A percentile compares a stretch with the other conserved stretches of the same genome.
Evolutionary conservation across 1,140 invertebrate genomes (phyloP).

Genomic region (Arctopsyche grandis): DNA sequence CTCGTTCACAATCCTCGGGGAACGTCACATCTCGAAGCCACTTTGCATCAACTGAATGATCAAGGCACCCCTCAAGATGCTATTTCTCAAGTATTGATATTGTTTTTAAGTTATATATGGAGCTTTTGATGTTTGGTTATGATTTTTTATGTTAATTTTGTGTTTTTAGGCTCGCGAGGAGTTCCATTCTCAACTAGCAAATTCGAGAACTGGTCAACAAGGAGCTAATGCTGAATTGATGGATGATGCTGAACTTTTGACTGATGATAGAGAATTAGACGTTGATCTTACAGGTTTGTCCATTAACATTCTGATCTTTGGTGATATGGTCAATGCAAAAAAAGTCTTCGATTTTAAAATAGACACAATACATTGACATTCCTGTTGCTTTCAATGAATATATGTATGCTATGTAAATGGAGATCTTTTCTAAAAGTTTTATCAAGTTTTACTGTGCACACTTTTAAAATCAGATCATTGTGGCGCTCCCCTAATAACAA

Average conservation of each 20-base stretch:
- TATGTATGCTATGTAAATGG: background rate
- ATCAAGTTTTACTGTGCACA: no score
- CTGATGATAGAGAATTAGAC: conserved; percentile 93
- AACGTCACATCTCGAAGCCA: conserved; percentile 91
- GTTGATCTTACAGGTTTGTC: conserved; percentile 84
- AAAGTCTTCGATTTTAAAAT: no score
- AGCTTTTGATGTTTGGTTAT: conserved; percentile 1
- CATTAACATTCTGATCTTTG: background rate
- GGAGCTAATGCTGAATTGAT: conserved; percentile 80
- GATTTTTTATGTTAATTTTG: conserved; percentile 36
- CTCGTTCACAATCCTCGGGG: conserved; percentile 96
- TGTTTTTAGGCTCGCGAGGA: conserved; percentile 86
- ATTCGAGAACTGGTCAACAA: conserved; percentile 67
- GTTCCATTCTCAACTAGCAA: conserved; percentile 89
- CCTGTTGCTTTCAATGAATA: background rate
- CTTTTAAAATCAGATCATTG: no score
- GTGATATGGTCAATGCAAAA: conserved; percentile 27
- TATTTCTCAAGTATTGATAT: conserved; percentile 75
- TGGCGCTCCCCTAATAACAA: no score
- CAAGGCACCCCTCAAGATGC: conserved; percentile 93
- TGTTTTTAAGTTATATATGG: conserved; percentile 3
- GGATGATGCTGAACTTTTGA: conserved; percentile 90
- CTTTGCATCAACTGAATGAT: conserved; percentile 86
- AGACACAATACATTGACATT: no score
- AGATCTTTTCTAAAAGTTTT: background rate